Conservation (phyloP, 2,797 vertebrate species). For the Megalops cyprinoides region DNA sequence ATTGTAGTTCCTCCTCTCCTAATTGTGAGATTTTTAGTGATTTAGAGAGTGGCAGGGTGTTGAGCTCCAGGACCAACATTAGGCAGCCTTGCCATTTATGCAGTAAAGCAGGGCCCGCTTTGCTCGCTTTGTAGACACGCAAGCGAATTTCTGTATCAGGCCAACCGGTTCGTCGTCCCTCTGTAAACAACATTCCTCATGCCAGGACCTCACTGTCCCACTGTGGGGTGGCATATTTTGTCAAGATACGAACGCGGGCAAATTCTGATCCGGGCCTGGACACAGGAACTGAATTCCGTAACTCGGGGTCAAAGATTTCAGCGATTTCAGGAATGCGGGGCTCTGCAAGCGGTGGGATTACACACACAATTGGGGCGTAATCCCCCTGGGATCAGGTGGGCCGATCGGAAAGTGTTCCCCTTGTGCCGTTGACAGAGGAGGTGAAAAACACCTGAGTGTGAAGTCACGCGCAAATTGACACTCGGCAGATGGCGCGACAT, state of each 20-base stretch:
- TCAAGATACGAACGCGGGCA: neutral
- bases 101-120: neutral
- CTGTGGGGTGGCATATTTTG: neutral
- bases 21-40: neutral
- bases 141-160: conserved; percentile 6
- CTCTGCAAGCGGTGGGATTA: neutral
- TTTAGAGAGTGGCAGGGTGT: neutral
- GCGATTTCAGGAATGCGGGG: conserved; percentile 30
- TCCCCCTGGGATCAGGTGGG: conserved; percentile 14
- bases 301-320: conserved; percentile 18
- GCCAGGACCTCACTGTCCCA: neutral
- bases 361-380: conserved; percentile 11
- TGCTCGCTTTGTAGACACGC: neutral
- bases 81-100: neutral
- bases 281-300: neutral
- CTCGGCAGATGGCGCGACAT: neutral
- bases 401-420: conserved; percentile 22
- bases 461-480: conserved; percentile 14
- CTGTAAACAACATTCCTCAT: conserved; percentile 27
- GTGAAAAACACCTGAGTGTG: neutral
- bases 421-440: conserved; percentile 19
- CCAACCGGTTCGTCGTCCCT: neutral
- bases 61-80: neutral
- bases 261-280: rapidly evolving
- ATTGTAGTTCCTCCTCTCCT: neutral